phyloP scores from a whole-genome alignment of 2,888 invertebrate genomes.

The Sminthurides aquaticus region DNA sequence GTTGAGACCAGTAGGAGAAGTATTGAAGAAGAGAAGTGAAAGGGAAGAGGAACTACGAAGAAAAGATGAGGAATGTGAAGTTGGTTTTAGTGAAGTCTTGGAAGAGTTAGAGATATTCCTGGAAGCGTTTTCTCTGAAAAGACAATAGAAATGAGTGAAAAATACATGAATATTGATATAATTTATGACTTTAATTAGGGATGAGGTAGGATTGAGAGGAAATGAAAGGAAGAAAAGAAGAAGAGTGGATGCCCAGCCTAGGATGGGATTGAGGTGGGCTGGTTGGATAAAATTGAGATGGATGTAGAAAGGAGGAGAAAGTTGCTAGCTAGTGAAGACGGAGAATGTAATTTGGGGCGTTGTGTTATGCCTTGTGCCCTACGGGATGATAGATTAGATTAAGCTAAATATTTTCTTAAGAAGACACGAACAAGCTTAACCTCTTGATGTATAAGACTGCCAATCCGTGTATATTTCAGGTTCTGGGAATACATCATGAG shows the following conservation, averaged over 20 bases:
- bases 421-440: not conserved
- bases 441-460: not conserved
- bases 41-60: not conserved
- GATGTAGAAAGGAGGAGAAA: no score
- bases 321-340: no score
- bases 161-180: no score
- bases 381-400: not conserved
- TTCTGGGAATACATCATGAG: not conserved
- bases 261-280: no score
- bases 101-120: no score
- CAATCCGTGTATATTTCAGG: not conserved
- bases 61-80: not conserved
- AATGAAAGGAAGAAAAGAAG: no score
- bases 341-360: not conserved
- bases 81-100: not conserved
- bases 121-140: no score
- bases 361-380: not conserved
- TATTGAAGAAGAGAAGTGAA: not conserved
- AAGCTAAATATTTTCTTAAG: not conserved
- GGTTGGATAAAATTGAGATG: no score
- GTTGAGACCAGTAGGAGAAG: slow-evolving; percentile 1
- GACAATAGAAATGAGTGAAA: no score
- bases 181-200: no score
- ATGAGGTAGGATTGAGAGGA: no score
- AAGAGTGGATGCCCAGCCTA: no score